phyloP scores from a whole-genome alignment of 2,888 invertebrate genomes.

The Phyllotreta cruciferae region DNA sequence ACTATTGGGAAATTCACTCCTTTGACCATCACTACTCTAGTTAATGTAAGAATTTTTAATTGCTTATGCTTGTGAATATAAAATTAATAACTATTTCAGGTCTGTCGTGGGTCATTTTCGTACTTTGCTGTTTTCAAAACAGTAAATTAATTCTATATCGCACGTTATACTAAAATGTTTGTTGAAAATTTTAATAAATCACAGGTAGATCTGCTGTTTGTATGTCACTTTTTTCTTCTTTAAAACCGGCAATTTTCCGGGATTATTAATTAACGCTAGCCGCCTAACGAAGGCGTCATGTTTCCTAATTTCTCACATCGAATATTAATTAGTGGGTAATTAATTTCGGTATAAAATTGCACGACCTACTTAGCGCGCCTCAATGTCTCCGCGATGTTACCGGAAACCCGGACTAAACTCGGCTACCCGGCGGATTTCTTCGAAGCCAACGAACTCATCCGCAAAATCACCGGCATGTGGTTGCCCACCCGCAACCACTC shows the following conservation, averaged over 20 bases:
- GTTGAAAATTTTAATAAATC: not conserved
- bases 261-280: not conserved
- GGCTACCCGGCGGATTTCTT: constrained; percentile 22
- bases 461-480: constrained; percentile 25
- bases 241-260: not conserved
- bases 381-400: no score
- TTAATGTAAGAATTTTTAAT: constrained; percentile 39
- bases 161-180: not conserved
- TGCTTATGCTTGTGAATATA: not conserved
- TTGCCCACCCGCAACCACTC: constrained; percentile 11
- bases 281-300: no score
- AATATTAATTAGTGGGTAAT: no score
- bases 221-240: no score
- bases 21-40: constrained; percentile 41
- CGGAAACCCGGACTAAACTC: no score
- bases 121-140: constrained; percentile 34
- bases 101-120: constrained; percentile 43
- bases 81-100: constrained; percentile 30
- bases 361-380: no score
- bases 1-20: constrained; percentile 48
- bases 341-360: no score
- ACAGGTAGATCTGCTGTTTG: no score
- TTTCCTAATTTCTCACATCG: no score
- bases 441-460: constrained; percentile 2
- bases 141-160: not conserved